Conservation (phyloP, 1,140 invertebrate genomes). For the Drosophila carrolli region DNA sequence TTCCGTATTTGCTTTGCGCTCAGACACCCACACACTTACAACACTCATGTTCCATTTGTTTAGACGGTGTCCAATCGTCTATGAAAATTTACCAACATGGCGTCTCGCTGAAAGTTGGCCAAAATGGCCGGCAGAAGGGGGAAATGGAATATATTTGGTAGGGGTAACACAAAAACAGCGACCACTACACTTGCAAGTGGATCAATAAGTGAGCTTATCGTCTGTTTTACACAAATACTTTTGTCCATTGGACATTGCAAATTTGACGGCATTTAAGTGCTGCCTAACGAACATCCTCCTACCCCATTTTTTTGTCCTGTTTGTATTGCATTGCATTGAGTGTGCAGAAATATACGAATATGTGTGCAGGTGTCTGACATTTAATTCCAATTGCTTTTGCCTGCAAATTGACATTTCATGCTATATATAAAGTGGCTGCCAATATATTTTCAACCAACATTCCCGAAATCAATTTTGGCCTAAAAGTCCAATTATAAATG, state of each 20-base stretch:
- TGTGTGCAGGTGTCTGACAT: conserved; percentile 64
- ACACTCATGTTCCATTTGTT: conserved; percentile 57
- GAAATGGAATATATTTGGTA: neutral
- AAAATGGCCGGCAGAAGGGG: conserved; percentile 24
- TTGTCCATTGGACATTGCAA: conserved; percentile 65
- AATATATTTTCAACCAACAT: conserved; percentile 29
- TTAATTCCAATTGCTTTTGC: conserved; percentile 79
- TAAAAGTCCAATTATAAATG: conserved; percentile 19
- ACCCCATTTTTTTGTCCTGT: conserved; percentile 11
- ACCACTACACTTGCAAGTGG: conserved; percentile 59
- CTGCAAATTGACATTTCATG: conserved; percentile 77
- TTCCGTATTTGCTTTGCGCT: conserved; percentile 51
- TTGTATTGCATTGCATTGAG: conserved; percentile 3
- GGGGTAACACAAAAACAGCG: conserved; percentile 25
- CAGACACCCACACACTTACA: conserved; percentile 2
- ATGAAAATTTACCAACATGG: conserved; percentile 74
- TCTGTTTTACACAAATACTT: conserved; percentile 78
- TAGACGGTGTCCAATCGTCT: conserved; percentile 78
- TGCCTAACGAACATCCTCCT: conserved; percentile 36
- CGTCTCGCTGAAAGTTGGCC: conserved; percentile 55
- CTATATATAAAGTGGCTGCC: conserved; percentile 44
- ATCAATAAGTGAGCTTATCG: conserved; percentile 80
- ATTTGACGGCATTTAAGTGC: conserved; percentile 73
- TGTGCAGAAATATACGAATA: conserved; percentile 1
- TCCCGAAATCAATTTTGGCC: conserved; percentile 21